Evolutionary conservation across 2,113 vertebrate genomes (phyloP), one percentile per base, ranked within the genome.

Genomic region (Limanda limanda): DNA sequence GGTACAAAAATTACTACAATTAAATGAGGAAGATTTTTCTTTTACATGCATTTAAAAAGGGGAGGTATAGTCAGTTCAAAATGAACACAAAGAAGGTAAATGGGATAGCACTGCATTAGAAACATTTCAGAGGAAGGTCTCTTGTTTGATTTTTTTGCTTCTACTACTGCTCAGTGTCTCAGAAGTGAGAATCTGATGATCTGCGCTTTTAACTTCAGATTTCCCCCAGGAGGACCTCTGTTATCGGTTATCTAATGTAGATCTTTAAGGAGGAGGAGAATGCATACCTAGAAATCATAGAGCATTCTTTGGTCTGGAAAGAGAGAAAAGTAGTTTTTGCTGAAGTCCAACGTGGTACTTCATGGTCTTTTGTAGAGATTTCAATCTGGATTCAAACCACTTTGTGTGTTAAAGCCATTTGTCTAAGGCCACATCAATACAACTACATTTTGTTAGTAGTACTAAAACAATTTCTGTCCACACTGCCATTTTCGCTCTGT

Each of bases 171-270:
- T 31, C 27, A 31, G 27, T 5, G 27, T 31, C 27, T 31, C 27
- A 31, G 27, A 31, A 31, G 27, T 31, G 27, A 31, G 27, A 51
- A 1, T 35, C 42, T 45, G 23, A 62, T 24, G 14, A 77, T 47
- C 27, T 52, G 14, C 27, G 68, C 35, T 58, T 64, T 18, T 66
- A 40, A 42, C 42, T 40, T 23, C 12, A 68, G 7, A 58, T 31
- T 9, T 58, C 57, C 40, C 47, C 20, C 14, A 11, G 62, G 57
- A 68, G 1, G 1, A 2, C 15, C 5, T 37, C 57, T 35, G 27
- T 20, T 27, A 76, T 52, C 51, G 37, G 21, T 45, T 10, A 66
- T 77, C 25, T 79, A 23, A 64, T 18, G 47, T 56, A 81, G 35
- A 54, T 20, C 55, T 57, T 42, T 31, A 47, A 24, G 48, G 56